These are phyloP conservation scores for Rhynchonycteris naso DNA, from an alignment of 2,797 vertebrate genomes.

Conservation along the genomic window DNA sequence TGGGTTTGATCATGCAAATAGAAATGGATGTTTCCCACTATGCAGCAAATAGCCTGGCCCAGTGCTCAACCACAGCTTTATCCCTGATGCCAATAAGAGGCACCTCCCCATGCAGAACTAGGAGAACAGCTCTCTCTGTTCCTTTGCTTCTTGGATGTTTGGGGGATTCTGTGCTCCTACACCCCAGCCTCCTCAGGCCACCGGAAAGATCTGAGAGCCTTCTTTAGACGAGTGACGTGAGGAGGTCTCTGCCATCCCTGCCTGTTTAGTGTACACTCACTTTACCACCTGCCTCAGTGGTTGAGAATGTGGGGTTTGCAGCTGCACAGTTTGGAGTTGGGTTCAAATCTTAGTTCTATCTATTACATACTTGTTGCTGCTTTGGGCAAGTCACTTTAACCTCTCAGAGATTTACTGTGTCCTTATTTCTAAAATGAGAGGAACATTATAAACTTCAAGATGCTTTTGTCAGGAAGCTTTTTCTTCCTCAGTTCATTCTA, in stretches of 20 bases:
- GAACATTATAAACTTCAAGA: neutral
- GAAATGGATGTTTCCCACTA: constrained; percentile 64
- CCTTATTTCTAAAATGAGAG: neutral
- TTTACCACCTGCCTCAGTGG: neutral
- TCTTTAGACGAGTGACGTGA: neutral
- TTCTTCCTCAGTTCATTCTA: neutral
- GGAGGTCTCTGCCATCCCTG: neutral
- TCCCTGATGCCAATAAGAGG: constrained; percentile 59
- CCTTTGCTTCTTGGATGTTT: neutral
- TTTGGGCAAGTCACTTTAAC: neutral
- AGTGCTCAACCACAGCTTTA: constrained; percentile 58
- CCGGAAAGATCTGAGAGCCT: neutral
- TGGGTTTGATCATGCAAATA: constrained; percentile 67
- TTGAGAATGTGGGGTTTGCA: neutral
- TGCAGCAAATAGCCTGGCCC: constrained; percentile 69
- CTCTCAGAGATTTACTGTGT: neutral
- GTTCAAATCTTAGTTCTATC: neutral
- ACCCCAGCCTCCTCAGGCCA: neutral
- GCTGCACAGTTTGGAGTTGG: neutral
- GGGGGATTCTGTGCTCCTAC: neutral
- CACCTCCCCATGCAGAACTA: constrained; percentile 28
- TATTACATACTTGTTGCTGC: neutral
- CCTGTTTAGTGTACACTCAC: neutral
- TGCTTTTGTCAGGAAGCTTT: neutral
- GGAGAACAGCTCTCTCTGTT: neutral